These are phyloP conservation scores for Drosophila recens DNA, from an alignment of 2,888 invertebrate species.

Conservation along the genomic window DNA sequence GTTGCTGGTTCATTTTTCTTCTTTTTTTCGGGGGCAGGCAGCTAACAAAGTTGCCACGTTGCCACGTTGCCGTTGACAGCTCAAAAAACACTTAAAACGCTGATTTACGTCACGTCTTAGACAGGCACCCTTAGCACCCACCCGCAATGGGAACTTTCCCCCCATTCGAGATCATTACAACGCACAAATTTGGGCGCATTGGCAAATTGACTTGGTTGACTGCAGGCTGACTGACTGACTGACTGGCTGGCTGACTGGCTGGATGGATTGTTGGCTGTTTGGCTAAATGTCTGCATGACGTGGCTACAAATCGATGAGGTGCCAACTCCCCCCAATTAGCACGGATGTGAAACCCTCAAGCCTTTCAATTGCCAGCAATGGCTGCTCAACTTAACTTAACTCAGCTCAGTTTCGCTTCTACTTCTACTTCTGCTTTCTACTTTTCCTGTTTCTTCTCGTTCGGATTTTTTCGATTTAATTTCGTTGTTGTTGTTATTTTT, in stretches of 20 bases:
- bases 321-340: constrained; percentile 48
- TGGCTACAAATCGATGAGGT: constrained; percentile 77
- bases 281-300: constrained; percentile 54
- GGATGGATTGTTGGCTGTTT: constrained; percentile 6
- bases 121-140: constrained; percentile 46
- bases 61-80: constrained; percentile 70
- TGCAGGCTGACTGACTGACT: constrained; percentile 2
- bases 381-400: constrained; percentile 12
- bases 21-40: constrained; percentile 24
- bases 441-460: background rate
- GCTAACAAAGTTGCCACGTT: constrained; percentile 67
- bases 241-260: constrained; percentile 18
- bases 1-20: constrained; percentile 60
- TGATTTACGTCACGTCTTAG: constrained; percentile 78
- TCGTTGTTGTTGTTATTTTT: constrained; percentile 7
- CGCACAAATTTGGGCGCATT: constrained; percentile 69
- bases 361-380: constrained; percentile 37
- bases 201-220: constrained; percentile 73
- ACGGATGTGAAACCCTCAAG: constrained; percentile 36
- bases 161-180: constrained; percentile 64
- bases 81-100: constrained; percentile 77
- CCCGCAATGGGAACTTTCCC: background rate
- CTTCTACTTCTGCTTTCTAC: background rate
- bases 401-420: background rate
- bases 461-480: constrained; percentile 3